Conservation (phyloP, 1,140 invertebrate species). For the Mizuhopecten yessoensis region DNA sequence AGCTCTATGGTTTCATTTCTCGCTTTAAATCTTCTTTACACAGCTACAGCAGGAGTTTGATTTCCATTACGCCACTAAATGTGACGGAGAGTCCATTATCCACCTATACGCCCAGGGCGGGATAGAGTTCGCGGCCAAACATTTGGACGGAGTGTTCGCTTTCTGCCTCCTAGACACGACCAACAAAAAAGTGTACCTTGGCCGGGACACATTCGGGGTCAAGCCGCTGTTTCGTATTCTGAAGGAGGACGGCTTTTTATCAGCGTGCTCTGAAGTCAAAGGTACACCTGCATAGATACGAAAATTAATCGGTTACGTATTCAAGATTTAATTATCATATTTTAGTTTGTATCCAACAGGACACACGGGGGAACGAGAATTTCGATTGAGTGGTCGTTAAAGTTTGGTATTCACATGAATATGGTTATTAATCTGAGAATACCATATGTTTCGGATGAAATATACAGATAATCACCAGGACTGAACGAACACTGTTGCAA, state of each 20-base stretch:
- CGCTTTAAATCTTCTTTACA: neutral
- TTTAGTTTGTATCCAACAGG: too few species aligned
- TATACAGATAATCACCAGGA: too few species aligned
- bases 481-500: too few species aligned
- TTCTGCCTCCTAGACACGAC: conserved; percentile 91
- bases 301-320: too few species aligned
- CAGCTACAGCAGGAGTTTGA: conserved; percentile 75
- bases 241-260: conserved; percentile 77
- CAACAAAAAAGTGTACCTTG: conserved; percentile 88
- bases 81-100: conserved; percentile 83
- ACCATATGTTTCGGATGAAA: too few species aligned
- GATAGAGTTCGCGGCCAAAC: conserved; percentile 77
- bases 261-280: conserved; percentile 82
- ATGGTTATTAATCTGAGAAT: too few species aligned
- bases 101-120: conserved; percentile 82
- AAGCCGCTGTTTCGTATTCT: conserved; percentile 90
- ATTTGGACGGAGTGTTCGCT: conserved; percentile 90
- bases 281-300: too few species aligned
- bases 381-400: too few species aligned
- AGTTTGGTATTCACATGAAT: too few species aligned
- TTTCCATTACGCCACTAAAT: conserved; percentile 76
- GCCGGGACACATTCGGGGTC: conserved; percentile 94
- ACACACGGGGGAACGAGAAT: too few species aligned
- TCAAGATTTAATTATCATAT: too few species aligned
- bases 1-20: neutral